Evolutionary conservation across 2,113 vertebrate genomes (phyloP).

Genomic region (Nansenia antarctica): DNA sequence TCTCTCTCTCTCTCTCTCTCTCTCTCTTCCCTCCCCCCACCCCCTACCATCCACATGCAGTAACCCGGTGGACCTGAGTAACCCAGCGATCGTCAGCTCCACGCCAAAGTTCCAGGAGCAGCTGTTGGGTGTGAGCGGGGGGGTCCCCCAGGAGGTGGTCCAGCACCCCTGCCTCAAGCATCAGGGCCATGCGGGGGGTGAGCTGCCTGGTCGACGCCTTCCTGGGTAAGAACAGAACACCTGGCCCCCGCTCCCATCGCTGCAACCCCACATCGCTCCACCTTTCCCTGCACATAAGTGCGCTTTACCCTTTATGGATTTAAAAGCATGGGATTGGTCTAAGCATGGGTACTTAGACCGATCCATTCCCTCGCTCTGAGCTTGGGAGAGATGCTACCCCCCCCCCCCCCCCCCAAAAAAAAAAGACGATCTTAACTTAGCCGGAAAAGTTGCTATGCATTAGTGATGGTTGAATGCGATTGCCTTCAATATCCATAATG

Average conservation of each 20-base stretch:
- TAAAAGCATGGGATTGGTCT: not conserved
- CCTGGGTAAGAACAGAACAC: constrained; percentile 72
- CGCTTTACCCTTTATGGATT: not conserved
- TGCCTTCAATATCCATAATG: no score
- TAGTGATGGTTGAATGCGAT: no score
- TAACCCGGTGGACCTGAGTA: constrained; percentile 90
- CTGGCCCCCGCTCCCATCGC: not conserved
- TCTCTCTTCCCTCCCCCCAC: not conserved
- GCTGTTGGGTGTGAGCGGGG: constrained; percentile 82
- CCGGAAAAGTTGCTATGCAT: no score
- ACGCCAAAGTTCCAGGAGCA: constrained; percentile 90
- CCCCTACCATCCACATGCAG: constrained; percentile 47
- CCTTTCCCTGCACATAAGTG: not conserved
- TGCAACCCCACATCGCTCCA: not conserved
- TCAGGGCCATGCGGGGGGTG: constrained; percentile 90
- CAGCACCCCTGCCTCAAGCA: constrained; percentile 89
- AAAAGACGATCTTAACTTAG: no score
- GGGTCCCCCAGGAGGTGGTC: constrained; percentile 86
- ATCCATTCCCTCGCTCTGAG: no score
- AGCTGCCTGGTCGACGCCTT: constrained; percentile 91
- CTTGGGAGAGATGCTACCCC: no score
- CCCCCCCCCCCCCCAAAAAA: no score
- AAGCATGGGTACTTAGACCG: not conserved
- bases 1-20: not conserved
- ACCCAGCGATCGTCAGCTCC: constrained; percentile 88